Evolutionary conservation across 1,140 invertebrate species (phyloP).

Genomic region (Monochamus saltuarius): DNA sequence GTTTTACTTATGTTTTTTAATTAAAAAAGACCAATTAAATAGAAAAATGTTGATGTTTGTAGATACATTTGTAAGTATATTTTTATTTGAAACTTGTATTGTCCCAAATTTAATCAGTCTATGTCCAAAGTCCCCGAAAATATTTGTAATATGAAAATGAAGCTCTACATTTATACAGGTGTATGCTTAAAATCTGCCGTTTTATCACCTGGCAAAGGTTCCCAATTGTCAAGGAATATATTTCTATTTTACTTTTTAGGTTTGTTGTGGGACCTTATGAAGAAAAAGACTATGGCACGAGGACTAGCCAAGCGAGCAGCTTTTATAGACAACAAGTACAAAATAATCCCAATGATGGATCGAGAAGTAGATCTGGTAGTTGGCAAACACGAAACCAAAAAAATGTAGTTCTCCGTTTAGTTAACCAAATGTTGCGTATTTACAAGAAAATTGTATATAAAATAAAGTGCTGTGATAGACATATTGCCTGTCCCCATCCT

Average conservation of each 20-base stretch:
- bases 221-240: too few relatives aligned
- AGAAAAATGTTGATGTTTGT: too few relatives aligned
- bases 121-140: too few relatives aligned
- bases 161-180: too few relatives aligned
- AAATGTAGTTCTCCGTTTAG: conserved; percentile 48
- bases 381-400: conserved; percentile 32
- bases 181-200: too few relatives aligned
- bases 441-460: conserved; percentile 55
- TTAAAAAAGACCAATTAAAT: too few relatives aligned
- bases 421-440: conserved; percentile 52
- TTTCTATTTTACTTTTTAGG: conserved; percentile 45
- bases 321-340: conserved; percentile 37
- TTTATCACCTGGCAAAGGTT: too few relatives aligned
- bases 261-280: conserved; percentile 66
- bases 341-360: conserved; percentile 28
- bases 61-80: too few relatives aligned
- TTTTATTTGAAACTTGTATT: too few relatives aligned
- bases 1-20: too few relatives aligned
- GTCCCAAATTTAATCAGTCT: too few relatives aligned
- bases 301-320: conserved; percentile 36
- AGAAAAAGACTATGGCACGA: conserved; percentile 50
- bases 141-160: too few relatives aligned
- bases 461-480: conserved; percentile 56
- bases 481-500: conserved; percentile 62
- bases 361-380: conserved; percentile 22